Percentiles rank a stretch among this genome's conserved stretches.
Evolutionary conservation across 2,113 vertebrate species (phyloP).

Genomic region (Neogale vison): DNA sequence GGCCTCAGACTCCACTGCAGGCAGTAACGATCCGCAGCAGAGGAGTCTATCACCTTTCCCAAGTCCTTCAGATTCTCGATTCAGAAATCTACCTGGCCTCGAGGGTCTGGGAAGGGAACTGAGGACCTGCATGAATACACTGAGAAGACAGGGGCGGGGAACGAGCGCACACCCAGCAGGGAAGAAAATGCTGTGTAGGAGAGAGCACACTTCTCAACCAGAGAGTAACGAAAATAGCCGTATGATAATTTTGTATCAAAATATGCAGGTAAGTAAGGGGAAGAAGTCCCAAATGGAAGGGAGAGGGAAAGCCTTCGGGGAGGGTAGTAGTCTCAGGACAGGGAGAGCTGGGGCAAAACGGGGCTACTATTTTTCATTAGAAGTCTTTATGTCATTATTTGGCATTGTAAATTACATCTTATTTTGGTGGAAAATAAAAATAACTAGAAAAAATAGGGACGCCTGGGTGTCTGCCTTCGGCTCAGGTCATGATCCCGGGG

Average conservation of each 20-base stretch:
- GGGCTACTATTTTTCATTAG: neutral
- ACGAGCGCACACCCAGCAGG: neutral
- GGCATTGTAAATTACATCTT: neutral
- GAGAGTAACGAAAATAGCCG: constrained; percentile 5
- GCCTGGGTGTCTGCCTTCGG: neutral
- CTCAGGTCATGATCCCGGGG: neutral
- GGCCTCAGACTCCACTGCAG: neutral
- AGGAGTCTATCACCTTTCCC: neutral
- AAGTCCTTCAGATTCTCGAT: constrained; percentile 35
- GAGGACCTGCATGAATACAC: neutral
- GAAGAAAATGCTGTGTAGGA: neutral
- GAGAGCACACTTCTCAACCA: neutral
- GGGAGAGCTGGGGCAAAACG: neutral
- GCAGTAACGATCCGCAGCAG: neutral
- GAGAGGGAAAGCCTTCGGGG: neutral
- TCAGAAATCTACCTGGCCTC: neutral
- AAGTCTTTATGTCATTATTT: constrained; percentile 20
- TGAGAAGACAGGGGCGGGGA: neutral
- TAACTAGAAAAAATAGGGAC: constrained; percentile 27
- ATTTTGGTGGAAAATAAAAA: constrained; percentile 48
- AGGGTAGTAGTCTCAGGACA: neutral
- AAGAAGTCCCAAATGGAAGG: neutral
- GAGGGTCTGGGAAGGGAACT: neutral
- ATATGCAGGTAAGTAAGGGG: neutral
- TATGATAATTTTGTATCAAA: constrained; percentile 29